phyloP scores from a whole-genome alignment of 2,113 vertebrate genomes.

The Rhinolophus ferrumequinum region DNA sequence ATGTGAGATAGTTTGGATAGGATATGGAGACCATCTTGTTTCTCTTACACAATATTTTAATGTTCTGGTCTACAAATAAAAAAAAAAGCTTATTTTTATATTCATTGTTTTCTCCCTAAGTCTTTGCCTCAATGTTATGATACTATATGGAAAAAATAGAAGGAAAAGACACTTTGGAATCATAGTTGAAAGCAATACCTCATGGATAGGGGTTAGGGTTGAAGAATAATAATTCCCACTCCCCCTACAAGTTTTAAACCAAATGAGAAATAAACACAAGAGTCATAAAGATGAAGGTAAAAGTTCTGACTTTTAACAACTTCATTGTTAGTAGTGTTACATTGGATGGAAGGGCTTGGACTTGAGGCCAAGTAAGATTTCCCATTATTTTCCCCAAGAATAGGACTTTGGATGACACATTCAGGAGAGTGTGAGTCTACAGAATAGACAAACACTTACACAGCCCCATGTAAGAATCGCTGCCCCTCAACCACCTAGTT shows the following conservation, averaged over 20 bases:
- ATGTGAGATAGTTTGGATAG: background rate
- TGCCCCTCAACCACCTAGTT: background rate
- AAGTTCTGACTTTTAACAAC: background rate
- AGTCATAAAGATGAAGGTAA: background rate
- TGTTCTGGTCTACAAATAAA: slow-evolving; percentile 3
- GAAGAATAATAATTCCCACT: background rate
- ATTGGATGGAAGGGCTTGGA: background rate
- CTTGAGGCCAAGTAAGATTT: background rate
- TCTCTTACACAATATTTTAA: background rate
- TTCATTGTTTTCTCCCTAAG: background rate
- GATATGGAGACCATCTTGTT: background rate
- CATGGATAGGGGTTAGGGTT: background rate
- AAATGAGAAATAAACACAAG: slow-evolving; percentile 14
- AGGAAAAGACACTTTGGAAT: background rate
- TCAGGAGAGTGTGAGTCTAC: background rate
- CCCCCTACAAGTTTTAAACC: background rate
- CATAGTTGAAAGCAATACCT: slow-evolving; percentile 24
- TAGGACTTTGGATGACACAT: background rate
- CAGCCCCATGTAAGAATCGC: background rate
- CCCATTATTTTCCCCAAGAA: background rate
- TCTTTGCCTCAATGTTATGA: background rate
- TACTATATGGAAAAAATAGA: background rate
- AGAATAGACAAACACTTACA: background rate
- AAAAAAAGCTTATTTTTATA: background rate
- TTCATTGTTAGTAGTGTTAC: background rate